Percentiles rank a stretch among this genome's conserved stretches.
phyloP scores from a whole-genome alignment of 2,113 vertebrate species.

The Xiphorhynchus elegans region DNA sequence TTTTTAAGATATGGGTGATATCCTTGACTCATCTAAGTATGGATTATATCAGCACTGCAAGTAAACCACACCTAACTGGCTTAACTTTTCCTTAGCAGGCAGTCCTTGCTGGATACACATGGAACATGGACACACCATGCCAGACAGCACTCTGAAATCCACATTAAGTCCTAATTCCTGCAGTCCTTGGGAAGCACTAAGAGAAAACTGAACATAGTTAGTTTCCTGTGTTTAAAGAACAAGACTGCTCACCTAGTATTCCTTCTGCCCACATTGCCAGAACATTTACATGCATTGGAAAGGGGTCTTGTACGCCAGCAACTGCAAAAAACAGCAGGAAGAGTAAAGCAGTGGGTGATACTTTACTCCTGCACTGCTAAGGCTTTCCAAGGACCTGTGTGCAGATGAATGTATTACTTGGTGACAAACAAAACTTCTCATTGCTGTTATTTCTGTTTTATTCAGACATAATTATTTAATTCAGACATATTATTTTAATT shows the following conservation, averaged over 20 bases:
- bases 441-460: not conserved
- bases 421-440: not conserved
- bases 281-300: not conserved
- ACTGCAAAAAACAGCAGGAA: not conserved
- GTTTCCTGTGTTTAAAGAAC: not conserved
- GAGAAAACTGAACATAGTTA: not conserved
- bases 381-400: not conserved
- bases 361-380: not conserved
- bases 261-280: not conserved
- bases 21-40: not conserved
- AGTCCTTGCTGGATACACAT: not conserved
- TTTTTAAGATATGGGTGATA: not conserved
- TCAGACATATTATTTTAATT: not conserved
- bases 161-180: not conserved
- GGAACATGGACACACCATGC: not conserved
- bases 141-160: not conserved
- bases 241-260: not conserved
- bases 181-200: not conserved
- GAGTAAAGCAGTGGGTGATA: accelerated
- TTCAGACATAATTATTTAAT: not conserved
- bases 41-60: not conserved
- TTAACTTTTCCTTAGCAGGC: not conserved
- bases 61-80: not conserved
- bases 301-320: not conserved
- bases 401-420: not conserved